These are phyloP conservation scores for Eristalinus aeneus DNA, from an alignment of 2,888 invertebrate genomes.

Conservation along the genomic window DNA sequence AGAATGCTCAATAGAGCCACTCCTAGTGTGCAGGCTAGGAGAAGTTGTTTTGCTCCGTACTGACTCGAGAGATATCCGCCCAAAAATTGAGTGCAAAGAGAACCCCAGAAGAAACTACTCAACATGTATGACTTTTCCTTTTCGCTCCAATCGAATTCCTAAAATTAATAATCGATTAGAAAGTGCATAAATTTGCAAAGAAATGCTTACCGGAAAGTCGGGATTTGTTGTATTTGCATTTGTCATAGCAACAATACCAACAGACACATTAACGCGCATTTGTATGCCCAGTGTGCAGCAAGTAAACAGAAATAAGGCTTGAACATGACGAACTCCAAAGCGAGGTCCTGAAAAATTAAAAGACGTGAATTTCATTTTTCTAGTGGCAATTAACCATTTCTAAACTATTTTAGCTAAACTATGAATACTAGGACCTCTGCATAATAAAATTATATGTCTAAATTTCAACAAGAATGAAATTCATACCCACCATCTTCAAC, in stretches of 20 bases:
- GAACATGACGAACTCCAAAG: constrained; percentile 84
- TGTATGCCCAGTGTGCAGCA: constrained; percentile 83
- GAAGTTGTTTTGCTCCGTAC: constrained; percentile 85
- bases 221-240: constrained; percentile 80
- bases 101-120: constrained; percentile 85
- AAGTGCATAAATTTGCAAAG: background rate
- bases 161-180: constrained; percentile 20
- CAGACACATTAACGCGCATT: constrained; percentile 85
- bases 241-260: constrained; percentile 87
- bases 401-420: too few species aligned
- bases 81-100: constrained; percentile 82
- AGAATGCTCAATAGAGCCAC: constrained; percentile 84
- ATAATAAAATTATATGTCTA: too few species aligned
- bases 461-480: too few species aligned
- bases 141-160: constrained; percentile 82
- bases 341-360: constrained; percentile 64
- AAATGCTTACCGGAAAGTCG: constrained; percentile 79
- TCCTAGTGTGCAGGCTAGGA: constrained; percentile 81
- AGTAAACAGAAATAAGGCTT: constrained; percentile 79
- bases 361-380: too few species aligned
- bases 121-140: constrained; percentile 82
- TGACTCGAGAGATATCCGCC: constrained; percentile 85
- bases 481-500: too few species aligned
- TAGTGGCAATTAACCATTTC: too few species aligned
- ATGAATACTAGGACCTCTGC: too few species aligned